Conservation (phyloP, 2,888 invertebrate species). For the Cyaniris semiargus region DNA sequence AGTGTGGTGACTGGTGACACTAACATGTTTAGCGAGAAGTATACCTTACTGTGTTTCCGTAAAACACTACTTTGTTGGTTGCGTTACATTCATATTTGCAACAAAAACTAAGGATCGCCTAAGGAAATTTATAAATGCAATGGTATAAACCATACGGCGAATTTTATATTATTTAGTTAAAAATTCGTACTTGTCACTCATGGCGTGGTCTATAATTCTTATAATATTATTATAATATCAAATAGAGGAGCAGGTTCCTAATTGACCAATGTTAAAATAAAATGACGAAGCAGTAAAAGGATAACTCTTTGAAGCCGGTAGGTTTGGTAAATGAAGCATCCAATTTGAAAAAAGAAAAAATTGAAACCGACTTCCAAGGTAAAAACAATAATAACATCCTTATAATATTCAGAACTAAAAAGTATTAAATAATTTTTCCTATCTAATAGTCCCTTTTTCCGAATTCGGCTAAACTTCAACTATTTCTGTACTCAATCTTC, state of each 20-base stretch:
- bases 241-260: background rate
- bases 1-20: background rate
- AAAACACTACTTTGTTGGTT: background rate
- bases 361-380: no score
- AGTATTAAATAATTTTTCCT: no score
- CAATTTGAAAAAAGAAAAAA: background rate
- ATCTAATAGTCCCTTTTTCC: no score
- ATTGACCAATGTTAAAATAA: background rate
- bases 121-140: no score
- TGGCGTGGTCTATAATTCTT: background rate
- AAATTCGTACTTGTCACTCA: background rate
- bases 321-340: background rate
- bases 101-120: no score
- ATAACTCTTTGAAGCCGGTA: background rate
- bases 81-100: background rate
- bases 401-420: no score
- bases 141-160: no score
- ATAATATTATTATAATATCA: background rate
- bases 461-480: no score
- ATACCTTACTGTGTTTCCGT: background rate
- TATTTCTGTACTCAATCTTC: no score
- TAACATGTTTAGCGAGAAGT: background rate
- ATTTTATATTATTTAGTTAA: no score
- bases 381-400: no score
- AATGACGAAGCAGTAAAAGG: background rate